Percentiles rank a stretch among this genome's conserved stretches.
These are phyloP conservation scores for Metacarcinus magister DNA, from an alignment of 2,888 invertebrate genomes.

Conservation along the genomic window DNA sequence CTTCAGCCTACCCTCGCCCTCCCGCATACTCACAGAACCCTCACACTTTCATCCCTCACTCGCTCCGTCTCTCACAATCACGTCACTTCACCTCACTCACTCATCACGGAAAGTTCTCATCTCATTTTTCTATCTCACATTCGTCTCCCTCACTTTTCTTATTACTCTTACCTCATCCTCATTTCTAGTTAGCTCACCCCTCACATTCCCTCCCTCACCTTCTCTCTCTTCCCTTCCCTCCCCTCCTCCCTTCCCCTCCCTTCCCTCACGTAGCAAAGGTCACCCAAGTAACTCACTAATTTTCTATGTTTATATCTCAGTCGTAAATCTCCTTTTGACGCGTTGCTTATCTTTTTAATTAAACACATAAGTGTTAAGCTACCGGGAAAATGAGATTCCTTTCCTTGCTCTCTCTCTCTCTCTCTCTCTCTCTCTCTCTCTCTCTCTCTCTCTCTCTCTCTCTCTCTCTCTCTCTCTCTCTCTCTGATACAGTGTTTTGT, in stretches of 20 bases:
- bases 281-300: not conserved
- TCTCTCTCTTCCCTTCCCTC: not conserved
- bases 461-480: constrained; percentile 46
- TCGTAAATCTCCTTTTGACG: constrained; percentile 2
- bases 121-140: not conserved
- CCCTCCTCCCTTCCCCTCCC: not conserved
- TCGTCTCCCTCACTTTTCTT: not conserved
- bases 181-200: not conserved
- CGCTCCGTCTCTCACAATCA: not conserved
- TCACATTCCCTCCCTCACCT: not conserved
- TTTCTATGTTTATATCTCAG: not conserved
- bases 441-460: constrained; percentile 61
- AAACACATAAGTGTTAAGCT: not conserved
- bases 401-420: not conserved
- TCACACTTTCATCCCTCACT: not conserved
- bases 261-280: not conserved
- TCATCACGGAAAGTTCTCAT: not conserved
- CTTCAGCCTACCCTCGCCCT: not conserved
- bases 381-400: not conserved
- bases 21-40: not conserved
- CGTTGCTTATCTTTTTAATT: not conserved
- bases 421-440: constrained; percentile 21
- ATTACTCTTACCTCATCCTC: not conserved
- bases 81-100: not conserved
- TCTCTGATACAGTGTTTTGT: too few relatives aligned